These are phyloP conservation scores for Athripsodes cinereus DNA, from an alignment of 2,888 invertebrate species.

Conservation along the genomic window DNA sequence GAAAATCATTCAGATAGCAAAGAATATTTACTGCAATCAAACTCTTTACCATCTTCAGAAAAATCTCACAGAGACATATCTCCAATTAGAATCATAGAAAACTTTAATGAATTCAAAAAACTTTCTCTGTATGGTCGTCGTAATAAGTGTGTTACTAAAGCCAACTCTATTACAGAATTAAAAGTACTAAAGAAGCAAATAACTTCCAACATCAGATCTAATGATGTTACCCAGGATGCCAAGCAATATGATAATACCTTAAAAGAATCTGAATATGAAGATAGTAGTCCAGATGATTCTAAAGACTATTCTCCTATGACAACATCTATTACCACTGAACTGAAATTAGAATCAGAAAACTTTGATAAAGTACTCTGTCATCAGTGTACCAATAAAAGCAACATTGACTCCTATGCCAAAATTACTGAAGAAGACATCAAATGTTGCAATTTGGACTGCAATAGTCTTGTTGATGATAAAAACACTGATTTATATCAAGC, in stretches of 20 bases:
- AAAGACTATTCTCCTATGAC: slow-evolving; percentile 84
- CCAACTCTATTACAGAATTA: slow-evolving; percentile 31
- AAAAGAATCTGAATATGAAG: slow-evolving; percentile 38
- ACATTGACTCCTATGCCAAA: background rate
- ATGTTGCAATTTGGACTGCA: slow-evolving; percentile 14
- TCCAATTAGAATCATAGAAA: slow-evolving; percentile 54
- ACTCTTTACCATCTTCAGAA: background rate
- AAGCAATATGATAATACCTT: slow-evolving; percentile 3
- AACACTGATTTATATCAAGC: background rate
- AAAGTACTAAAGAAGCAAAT: slow-evolving; percentile 33
- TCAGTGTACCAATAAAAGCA: slow-evolving; percentile 6
- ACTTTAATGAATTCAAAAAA: slow-evolving; percentile 78
- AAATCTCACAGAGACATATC: slow-evolving; percentile 2
- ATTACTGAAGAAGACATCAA: slow-evolving; percentile 5
- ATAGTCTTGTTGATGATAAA: slow-evolving; percentile 7
- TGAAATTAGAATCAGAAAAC: slow-evolving; percentile 75
- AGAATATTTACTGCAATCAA: background rate
- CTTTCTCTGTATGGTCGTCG: slow-evolving; percentile 59
- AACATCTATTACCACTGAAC: slow-evolving; percentile 78
- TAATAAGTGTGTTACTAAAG: slow-evolving; percentile 31
- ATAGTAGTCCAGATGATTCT: slow-evolving; percentile 72
- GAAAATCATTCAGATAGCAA: background rate
- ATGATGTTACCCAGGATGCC: background rate
- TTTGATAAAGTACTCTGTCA: slow-evolving; percentile 76
- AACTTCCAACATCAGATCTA: slow-evolving; percentile 33